These are phyloP conservation scores for Pseudois nayaur DNA, from an alignment of 2,113 vertebrate genomes.

Conservation along the genomic window DNA sequence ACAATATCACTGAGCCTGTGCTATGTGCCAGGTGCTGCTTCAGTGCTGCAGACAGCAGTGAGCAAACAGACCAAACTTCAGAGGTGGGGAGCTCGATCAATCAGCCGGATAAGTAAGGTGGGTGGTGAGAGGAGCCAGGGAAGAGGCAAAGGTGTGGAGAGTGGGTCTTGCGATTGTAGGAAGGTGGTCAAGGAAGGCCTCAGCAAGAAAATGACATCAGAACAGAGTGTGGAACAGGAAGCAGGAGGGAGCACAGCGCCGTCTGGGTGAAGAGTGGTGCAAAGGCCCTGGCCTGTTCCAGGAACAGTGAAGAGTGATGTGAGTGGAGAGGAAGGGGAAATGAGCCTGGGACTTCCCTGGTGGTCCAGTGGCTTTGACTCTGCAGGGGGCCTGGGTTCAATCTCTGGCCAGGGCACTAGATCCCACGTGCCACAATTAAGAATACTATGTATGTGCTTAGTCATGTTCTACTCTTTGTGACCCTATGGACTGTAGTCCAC, in stretches of 20 bases:
- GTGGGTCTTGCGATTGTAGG: too few relatives aligned
- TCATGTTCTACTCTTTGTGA: background rate
- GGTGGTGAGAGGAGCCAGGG: background rate
- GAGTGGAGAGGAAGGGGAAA: background rate
- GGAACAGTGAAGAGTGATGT: background rate
- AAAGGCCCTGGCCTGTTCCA: background rate
- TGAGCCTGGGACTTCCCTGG: background rate
- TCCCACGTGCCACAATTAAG: background rate
- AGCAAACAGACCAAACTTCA: background rate
- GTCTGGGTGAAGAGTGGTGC: background rate
- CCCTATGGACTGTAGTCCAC: background rate
- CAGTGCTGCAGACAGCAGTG: background rate
- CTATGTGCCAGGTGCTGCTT: background rate
- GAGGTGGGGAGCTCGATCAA: background rate
- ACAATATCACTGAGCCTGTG: background rate
- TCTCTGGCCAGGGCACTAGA: background rate
- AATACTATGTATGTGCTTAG: background rate
- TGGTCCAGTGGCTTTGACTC: background rate
- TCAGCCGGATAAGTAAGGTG: accelerated
- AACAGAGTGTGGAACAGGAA: background rate
- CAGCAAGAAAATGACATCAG: background rate
- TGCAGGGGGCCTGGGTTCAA: background rate
- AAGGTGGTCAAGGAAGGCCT: background rate
- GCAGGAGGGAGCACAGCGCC: background rate
- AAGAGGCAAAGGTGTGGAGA: background rate